These are phyloP conservation scores for Myathropa florea DNA, from an alignment of 2,888 invertebrate species.

Conservation along the genomic window DNA sequence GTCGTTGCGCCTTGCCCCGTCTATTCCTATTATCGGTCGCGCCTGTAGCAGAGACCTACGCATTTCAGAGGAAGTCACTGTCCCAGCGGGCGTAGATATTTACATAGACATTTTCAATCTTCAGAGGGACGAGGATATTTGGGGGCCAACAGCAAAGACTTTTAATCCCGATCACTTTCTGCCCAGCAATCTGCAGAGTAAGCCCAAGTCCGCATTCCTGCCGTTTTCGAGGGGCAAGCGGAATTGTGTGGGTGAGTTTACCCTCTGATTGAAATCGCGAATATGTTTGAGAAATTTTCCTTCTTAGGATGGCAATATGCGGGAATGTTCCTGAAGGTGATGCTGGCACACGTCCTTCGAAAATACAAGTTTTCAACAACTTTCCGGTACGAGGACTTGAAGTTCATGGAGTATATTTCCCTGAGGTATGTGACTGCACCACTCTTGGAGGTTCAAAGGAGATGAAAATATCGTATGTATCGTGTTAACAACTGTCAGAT, in stretches of 20 bases:
- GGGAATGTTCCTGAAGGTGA: constrained; percentile 57
- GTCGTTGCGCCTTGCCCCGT: constrained; percentile 71
- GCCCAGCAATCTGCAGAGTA: constrained; percentile 64
- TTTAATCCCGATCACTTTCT: constrained; percentile 73
- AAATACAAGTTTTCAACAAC: constrained; percentile 67
- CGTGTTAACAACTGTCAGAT: too few species aligned
- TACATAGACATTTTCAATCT: constrained; percentile 69
- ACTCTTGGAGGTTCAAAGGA: constrained; percentile 48
- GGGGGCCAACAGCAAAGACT: constrained; percentile 72
- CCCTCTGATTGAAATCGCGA: neutral
- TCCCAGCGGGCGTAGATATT: constrained; percentile 70
- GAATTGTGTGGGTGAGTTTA: constrained; percentile 73
- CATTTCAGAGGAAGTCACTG: constrained; percentile 47
- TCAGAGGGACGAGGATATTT: constrained; percentile 72
- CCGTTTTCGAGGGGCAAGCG: constrained; percentile 75
- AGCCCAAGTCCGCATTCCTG: constrained; percentile 72
- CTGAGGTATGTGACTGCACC: constrained; percentile 61
- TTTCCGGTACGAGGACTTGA: constrained; percentile 61
- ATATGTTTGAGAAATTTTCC: neutral
- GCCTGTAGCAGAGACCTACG: constrained; percentile 45
- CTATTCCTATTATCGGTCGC: constrained; percentile 72
- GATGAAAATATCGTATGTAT: too few species aligned
- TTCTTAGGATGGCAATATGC: constrained; percentile 73
- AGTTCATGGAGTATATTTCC: constrained; percentile 33
- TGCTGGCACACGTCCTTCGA: constrained; percentile 59